A percentile compares a stretch with the other conserved stretches of the same genome.
Evolutionary conservation across 2,797 vertebrate species (phyloP).

Genomic region (Cottoperca gobio): DNA sequence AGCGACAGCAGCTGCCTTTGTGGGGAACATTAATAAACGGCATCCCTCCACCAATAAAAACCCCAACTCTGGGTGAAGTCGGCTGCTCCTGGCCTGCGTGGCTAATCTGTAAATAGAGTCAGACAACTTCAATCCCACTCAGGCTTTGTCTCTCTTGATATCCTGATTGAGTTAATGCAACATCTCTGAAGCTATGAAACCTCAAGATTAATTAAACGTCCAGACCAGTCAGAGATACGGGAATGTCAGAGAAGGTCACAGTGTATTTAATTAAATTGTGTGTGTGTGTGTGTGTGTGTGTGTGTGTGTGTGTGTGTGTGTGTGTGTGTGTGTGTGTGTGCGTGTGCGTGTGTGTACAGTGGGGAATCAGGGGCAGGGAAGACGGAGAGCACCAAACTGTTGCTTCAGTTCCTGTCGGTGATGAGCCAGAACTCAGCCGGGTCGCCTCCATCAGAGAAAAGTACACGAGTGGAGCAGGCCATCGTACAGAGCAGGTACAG

Average conservation of each 20-base stretch:
- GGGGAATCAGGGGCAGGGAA: slow-evolving; percentile 96
- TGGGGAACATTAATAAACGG: background rate
- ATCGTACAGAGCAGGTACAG: slow-evolving; percentile 94
- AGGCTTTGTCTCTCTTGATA: slow-evolving; percentile 22
- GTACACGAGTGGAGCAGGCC: slow-evolving; percentile 90
- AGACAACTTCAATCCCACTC: slow-evolving; percentile 36
- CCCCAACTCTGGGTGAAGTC: background rate
- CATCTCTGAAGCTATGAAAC: slow-evolving; percentile 47
- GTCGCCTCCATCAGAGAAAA: slow-evolving; percentile 83
- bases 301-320: slow-evolving; percentile 23
- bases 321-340: slow-evolving; percentile 44
- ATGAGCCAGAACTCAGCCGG: slow-evolving; percentile 93
- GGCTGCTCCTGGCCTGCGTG: background rate
- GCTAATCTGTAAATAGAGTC: background rate
- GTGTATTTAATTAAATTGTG: slow-evolving; percentile 52
- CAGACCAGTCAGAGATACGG: slow-evolving; percentile 41
- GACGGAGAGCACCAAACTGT: slow-evolving; percentile 94
- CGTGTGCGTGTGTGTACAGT: slow-evolving; percentile 74
- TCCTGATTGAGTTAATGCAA: slow-evolving; percentile 48
- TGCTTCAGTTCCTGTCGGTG: slow-evolving; percentile 93
- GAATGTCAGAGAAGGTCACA: slow-evolving; percentile 75
- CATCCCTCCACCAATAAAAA: background rate
- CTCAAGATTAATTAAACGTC: slow-evolving; percentile 58
- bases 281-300: slow-evolving; percentile 28
- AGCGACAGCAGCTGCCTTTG: background rate